Conservation (phyloP, 2,113 vertebrate genomes). For the Deroptyus accipitrinus region DNA sequence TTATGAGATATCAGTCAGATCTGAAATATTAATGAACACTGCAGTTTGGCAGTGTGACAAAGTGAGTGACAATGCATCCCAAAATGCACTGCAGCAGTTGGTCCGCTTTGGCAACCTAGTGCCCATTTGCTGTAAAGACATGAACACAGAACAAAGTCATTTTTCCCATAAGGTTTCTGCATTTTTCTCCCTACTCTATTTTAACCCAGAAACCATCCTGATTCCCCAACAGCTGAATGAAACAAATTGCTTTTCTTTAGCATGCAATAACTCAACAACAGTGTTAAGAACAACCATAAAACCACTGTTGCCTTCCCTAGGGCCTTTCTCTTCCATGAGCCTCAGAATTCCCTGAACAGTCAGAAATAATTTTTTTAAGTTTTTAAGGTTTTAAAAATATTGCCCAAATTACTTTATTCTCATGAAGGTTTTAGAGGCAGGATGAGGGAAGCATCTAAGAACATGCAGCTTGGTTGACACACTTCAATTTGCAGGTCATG, state of each 20-base stretch:
- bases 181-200: not conserved
- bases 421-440: not conserved
- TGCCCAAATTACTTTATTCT: not conserved
- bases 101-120: not conserved
- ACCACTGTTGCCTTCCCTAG: not conserved
- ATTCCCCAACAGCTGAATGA: not conserved
- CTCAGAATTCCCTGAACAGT: not conserved
- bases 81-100: not conserved
- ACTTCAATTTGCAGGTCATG: not conserved
- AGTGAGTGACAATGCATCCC: rapidly evolving
- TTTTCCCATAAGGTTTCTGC: not conserved
- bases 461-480: not conserved
- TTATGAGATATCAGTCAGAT: not conserved
- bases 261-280: not conserved
- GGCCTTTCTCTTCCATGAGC: not conserved
- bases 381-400: not conserved
- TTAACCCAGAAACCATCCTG: not conserved
- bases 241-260: not conserved
- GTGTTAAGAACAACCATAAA: not conserved
- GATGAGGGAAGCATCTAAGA: not conserved
- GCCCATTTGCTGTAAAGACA: not conserved
- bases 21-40: not conserved
- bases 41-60: not conserved
- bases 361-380: not conserved
- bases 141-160: not conserved